Conservation (phyloP, 2,888 invertebrate species). For the Neelides folsomi region DNA sequence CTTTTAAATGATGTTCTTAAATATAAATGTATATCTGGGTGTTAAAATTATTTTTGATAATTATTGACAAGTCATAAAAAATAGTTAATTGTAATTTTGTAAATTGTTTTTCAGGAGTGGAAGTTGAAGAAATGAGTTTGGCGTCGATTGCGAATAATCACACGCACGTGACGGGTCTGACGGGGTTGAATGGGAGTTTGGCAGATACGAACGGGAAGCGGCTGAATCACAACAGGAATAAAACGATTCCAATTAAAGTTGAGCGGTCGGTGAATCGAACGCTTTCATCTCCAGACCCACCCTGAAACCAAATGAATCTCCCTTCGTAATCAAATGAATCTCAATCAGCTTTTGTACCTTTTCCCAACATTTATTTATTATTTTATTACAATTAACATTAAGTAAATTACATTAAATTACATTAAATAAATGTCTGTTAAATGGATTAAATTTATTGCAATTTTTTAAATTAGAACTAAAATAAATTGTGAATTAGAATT, state of each 20-base stretch:
- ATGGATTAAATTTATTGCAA: no score
- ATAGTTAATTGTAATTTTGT: background rate
- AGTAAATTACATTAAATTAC: no score
- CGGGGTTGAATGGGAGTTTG: slow-evolving; percentile 1
- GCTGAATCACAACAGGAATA: background rate
- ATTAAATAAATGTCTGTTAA: no score
- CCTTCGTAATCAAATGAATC: background rate
- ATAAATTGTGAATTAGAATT: no score
- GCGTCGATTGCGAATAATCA: slow-evolving; percentile 31
- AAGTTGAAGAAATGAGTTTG: slow-evolving; percentile 33
- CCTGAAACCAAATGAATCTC: background rate
- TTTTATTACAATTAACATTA: no score
- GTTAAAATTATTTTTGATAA: no score
- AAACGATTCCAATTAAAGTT: background rate
- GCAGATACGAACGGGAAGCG: background rate
- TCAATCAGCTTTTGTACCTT: no score
- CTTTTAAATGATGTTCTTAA: no score
- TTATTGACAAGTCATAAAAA: background rate
- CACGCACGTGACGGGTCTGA: slow-evolving; percentile 20
- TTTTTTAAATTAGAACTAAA: no score
- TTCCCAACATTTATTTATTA: no score
- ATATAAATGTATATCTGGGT: no score
- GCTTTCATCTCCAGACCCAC: background rate
- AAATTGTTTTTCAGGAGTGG: slow-evolving; percentile 25
- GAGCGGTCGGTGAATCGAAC: background rate